phyloP scores from a whole-genome alignment of 2,888 invertebrate species.

The Notocelia uddmanniana region DNA sequence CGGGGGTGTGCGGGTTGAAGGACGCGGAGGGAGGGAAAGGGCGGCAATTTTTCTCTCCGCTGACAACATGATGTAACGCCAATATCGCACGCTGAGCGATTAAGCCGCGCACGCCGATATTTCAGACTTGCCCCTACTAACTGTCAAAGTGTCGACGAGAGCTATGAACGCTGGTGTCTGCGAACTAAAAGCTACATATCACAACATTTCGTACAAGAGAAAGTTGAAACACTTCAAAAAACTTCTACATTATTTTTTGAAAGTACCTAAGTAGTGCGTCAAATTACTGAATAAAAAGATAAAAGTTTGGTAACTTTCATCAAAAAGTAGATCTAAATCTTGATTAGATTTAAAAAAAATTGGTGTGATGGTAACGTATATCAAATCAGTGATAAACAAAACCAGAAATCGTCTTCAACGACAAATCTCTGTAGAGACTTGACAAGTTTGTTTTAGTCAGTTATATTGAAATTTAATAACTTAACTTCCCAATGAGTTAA shows the following conservation, averaged over 20 bases:
- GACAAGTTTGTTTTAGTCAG: no score
- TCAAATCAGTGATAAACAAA: no score
- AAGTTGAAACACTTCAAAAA: not conserved
- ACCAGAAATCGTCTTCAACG: no score
- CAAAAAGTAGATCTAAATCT: not conserved
- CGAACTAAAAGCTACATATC: slow-evolving; percentile 51
- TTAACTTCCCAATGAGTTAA: no score
- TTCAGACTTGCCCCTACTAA: slow-evolving; percentile 85
- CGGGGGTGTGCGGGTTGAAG: slow-evolving; percentile 58
- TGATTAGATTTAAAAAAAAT: no score
- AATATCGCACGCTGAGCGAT: slow-evolving; percentile 85
- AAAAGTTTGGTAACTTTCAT: not conserved
- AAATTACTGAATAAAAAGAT: not conserved
- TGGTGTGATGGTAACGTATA: no score
- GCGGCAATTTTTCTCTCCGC: slow-evolving; percentile 84
- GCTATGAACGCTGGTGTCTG: slow-evolving; percentile 61
- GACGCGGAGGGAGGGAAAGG: slow-evolving; percentile 64
- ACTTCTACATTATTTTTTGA: not conserved
- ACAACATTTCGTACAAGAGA: slow-evolving; percentile 21
- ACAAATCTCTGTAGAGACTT: no score
- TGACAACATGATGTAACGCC: slow-evolving; percentile 86
- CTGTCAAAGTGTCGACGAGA: slow-evolving; percentile 81
- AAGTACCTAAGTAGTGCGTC: not conserved
- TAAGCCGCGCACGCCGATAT: slow-evolving; percentile 85
- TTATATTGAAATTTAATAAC: no score